Conservation (phyloP, 2,113 vertebrate species). For the Hippocampus zosterae region DNA sequence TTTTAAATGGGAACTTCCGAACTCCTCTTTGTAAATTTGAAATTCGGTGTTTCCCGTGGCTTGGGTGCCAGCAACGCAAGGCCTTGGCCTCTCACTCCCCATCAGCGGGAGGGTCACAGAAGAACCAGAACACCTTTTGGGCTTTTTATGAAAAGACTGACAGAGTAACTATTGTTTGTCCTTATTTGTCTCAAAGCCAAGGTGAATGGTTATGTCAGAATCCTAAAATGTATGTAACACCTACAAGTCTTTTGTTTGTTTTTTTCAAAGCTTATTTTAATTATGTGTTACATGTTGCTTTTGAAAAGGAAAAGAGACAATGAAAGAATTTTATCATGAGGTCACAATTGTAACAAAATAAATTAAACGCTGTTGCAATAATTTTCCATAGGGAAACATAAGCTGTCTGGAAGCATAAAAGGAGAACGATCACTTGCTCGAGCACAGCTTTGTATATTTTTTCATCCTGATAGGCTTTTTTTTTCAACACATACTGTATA, state of each 20-base stretch:
- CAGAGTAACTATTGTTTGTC: not conserved
- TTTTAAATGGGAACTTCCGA: too few relatives aligned
- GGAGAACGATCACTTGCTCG: not conserved
- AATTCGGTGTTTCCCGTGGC: too few relatives aligned
- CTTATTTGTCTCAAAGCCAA: not conserved
- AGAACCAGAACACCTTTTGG: conserved; percentile 20
- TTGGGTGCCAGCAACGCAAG: too few relatives aligned
- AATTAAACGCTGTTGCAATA: not conserved
- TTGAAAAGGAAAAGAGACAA: not conserved
- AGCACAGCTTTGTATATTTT: not conserved
- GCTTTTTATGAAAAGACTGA: not conserved
- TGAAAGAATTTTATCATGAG: not conserved
- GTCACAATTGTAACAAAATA: not conserved
- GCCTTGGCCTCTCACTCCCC: conserved; percentile 52
- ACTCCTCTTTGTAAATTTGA: too few relatives aligned
- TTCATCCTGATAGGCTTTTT: not conserved
- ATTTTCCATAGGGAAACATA: not conserved
- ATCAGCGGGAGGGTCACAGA: conserved; percentile 16
- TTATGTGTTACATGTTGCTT: too few relatives aligned
- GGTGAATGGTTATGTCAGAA: not conserved
- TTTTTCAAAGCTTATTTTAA: not conserved
- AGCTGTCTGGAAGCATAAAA: not conserved
- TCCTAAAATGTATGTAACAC: not conserved
- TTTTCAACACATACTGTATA: not conserved
- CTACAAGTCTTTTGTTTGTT: not conserved